Percentiles rank a stretch among this genome's conserved stretches.
phyloP scores from a whole-genome alignment of 2,888 invertebrate genomes.

The Adelognathus sp. region DNA sequence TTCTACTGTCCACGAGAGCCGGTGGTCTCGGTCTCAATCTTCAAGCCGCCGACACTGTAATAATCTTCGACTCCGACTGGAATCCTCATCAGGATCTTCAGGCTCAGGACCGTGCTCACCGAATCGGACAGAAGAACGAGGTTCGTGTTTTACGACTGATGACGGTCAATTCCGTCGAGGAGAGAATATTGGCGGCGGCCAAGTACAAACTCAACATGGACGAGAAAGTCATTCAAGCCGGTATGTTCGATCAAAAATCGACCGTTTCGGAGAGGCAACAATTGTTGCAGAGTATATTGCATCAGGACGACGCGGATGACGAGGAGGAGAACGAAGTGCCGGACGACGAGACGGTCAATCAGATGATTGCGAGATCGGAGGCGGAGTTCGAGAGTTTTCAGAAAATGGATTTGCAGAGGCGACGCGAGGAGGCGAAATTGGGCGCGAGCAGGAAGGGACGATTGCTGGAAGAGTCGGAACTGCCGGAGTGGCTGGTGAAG shows the following conservation, averaged over 20 bases:
- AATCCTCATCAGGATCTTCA: conserved; percentile 99
- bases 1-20: conserved; percentile 97
- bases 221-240: conserved; percentile 99
- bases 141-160: conserved; percentile 98
- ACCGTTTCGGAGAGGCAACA: conserved; percentile 98
- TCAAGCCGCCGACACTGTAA: conserved; percentile 99
- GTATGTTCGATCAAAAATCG: conserved; percentile 99
- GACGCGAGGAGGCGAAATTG: conserved; percentile 87
- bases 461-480: conserved; percentile 95
- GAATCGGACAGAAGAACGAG: conserved; percentile 99
- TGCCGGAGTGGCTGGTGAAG: conserved; percentile 97
- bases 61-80: conserved; percentile 99
- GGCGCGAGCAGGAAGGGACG: conserved; percentile 91
- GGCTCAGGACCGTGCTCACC: conserved; percentile 99
- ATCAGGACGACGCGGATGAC: conserved; percentile 97
- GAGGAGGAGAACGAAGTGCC: conserved; percentile 99
- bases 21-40: conserved; percentile 99
- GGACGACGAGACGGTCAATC: conserved; percentile 99
- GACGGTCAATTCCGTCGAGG: conserved; percentile 99
- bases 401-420: conserved; percentile 95
- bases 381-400: conserved; percentile 97
- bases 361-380: conserved; percentile 98
- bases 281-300: conserved; percentile 96
- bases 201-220: conserved; percentile 99
- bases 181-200: conserved; percentile 98